phyloP scores from a whole-genome alignment of 1,140 invertebrate genomes.

The Bombus impatiens region DNA sequence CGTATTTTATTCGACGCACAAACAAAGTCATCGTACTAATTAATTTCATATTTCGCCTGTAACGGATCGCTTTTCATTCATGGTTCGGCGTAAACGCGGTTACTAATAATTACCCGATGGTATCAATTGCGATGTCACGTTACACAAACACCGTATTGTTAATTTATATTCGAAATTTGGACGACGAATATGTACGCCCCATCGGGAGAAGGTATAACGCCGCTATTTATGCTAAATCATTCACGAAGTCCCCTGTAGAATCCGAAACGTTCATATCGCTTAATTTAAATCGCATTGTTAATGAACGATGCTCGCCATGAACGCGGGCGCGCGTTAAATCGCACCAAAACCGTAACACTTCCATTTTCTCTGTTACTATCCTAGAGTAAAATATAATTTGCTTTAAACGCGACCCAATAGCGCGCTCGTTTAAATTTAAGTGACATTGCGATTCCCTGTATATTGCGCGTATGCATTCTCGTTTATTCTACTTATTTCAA shows the following conservation, averaged over 20 bases:
- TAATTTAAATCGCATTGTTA: slow-evolving; percentile 42
- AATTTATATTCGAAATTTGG: slow-evolving; percentile 22
- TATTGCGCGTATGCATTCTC: too few relatives aligned
- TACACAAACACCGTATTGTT: neutral
- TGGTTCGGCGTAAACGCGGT: neutral
- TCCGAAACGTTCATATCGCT: slow-evolving; percentile 1
- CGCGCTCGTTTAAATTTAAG: too few relatives aligned
- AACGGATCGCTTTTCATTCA: neutral
- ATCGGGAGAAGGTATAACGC: neutral
- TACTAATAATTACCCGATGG: neutral
- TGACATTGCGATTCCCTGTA: too few relatives aligned
- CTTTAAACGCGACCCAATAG: slow-evolving; percentile 1
- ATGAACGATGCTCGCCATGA: neutral
- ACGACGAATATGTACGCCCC: neutral
- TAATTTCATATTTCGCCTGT: neutral
- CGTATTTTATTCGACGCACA: neutral
- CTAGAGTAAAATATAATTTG: slow-evolving; percentile 12
- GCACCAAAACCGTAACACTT: neutral
- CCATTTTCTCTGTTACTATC: neutral
- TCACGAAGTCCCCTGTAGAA: neutral
- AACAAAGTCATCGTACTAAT: neutral
- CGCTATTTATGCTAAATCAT: slow-evolving; percentile 22
- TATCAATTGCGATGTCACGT: slow-evolving; percentile 1
- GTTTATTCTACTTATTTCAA: too few relatives aligned
- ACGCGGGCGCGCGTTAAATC: neutral